A percentile compares a stretch with the other conserved stretches of the same genome.
These are phyloP conservation scores for Kryptopterus vitreolus DNA, from an alignment of 2,797 vertebrate genomes.

Conservation along the genomic window DNA sequence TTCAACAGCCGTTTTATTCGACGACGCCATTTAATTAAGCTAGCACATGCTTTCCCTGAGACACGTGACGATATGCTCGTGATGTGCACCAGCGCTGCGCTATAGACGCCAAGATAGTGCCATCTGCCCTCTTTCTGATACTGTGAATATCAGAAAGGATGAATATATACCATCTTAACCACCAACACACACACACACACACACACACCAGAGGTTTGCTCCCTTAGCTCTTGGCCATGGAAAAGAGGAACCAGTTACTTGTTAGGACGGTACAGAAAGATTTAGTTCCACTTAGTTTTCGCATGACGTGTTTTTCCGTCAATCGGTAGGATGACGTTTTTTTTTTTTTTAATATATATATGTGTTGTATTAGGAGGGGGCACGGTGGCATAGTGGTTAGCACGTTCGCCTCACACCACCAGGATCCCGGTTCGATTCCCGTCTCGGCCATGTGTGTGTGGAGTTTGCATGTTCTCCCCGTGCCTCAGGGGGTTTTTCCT, in stretches of 20 bases:
- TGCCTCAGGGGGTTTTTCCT: too few species aligned
- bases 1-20: not conserved
- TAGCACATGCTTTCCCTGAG: not conserved
- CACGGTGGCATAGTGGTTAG: too few species aligned
- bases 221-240: not conserved
- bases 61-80: not conserved
- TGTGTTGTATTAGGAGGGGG: not conserved
- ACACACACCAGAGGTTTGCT: not conserved
- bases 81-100: not conserved
- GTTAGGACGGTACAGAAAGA: not conserved
- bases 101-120: not conserved
- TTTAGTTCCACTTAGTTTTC: not conserved
- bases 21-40: not conserved
- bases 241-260: slow-evolving; percentile 7
- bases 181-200: not conserved
- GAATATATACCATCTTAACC: not conserved
- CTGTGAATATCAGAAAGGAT: not conserved
- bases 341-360: not conserved
- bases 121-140: not conserved
- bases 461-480: too few species aligned
- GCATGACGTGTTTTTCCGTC: not conserved
- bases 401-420: too few species aligned
- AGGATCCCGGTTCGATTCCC: too few species aligned
- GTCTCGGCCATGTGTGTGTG: too few species aligned
- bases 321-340: not conserved